phyloP scores from a whole-genome alignment of 2,797 vertebrate species.

The Syndactyla subalaris region DNA sequence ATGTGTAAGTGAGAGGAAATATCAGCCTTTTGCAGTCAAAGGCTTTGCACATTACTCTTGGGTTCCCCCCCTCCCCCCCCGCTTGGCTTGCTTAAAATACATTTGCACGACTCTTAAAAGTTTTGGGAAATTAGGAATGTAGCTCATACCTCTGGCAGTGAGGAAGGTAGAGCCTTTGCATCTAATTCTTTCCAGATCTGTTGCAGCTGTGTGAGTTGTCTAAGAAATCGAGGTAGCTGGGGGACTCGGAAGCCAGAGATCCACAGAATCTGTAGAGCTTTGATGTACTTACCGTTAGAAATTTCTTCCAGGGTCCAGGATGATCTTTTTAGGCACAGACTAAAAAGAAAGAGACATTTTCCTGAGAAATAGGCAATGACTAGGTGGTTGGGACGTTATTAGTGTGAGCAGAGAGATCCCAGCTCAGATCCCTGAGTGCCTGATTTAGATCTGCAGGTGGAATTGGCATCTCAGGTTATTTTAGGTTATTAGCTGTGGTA shows the following conservation, averaged over 20 bases:
- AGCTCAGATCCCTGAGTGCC: not conserved
- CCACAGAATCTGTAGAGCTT: not conserved
- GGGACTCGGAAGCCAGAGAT: not conserved
- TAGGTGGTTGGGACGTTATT: not conserved
- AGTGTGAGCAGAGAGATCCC: not conserved
- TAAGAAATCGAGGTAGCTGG: not conserved
- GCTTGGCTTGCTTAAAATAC: not conserved
- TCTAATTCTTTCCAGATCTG: not conserved
- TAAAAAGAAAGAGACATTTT: not conserved
- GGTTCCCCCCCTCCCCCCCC: fast-evolving
- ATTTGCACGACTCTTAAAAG: not conserved
- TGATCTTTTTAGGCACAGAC: not conserved
- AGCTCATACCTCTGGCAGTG: not conserved
- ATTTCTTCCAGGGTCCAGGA: not conserved
- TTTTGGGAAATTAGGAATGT: not conserved
- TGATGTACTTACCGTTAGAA: not conserved
- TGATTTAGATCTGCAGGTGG: not conserved
- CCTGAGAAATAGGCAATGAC: not conserved
- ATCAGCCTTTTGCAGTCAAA: not conserved
- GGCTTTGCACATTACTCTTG: not conserved
- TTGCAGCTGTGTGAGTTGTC: not conserved
- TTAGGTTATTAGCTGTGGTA: not conserved
- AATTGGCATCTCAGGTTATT: not conserved
- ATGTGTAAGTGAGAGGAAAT: not conserved
- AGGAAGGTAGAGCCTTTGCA: not conserved